phyloP scores from a whole-genome alignment of 2,113 vertebrate genomes.

The Dipodomys merriami region DNA sequence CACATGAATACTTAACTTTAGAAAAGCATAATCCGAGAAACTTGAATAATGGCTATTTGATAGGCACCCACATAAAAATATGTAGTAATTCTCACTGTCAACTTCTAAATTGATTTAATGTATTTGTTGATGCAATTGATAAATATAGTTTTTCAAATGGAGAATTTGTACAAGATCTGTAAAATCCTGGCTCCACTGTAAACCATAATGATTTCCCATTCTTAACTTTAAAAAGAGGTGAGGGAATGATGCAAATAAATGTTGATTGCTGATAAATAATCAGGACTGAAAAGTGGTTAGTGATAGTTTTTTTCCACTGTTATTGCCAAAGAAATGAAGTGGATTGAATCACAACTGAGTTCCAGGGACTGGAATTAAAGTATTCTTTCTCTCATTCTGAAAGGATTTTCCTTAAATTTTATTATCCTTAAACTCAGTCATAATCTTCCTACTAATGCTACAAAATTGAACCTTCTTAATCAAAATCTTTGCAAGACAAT shows the following conservation, averaged over 20 bases:
- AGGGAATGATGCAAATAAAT: too few relatives aligned
- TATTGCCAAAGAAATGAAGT: background rate
- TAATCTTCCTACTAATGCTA: background rate
- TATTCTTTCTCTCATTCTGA: background rate
- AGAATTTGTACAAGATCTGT: background rate
- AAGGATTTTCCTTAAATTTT: background rate
- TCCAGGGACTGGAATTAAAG: background rate
- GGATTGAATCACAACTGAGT: background rate
- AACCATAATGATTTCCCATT: background rate
- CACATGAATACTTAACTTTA: background rate
- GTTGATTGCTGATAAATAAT: too few relatives aligned
- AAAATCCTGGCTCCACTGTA: background rate
- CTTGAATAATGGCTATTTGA: background rate
- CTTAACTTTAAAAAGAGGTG: background rate
- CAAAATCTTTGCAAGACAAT: background rate
- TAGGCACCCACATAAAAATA: background rate
- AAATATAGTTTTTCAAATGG: background rate
- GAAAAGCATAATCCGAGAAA: background rate
- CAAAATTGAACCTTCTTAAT: background rate
- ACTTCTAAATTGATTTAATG: conserved; percentile 1
- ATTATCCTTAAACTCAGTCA: background rate
- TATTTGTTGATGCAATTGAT: background rate
- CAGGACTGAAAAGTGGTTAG: background rate
- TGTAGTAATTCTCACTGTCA: background rate
- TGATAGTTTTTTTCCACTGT: background rate